Evolutionary conservation across 2,888 invertebrate genomes (phyloP), one percentile per base, ranked within the genome.

Genomic region (Agrenia bidenticulata): DNA sequence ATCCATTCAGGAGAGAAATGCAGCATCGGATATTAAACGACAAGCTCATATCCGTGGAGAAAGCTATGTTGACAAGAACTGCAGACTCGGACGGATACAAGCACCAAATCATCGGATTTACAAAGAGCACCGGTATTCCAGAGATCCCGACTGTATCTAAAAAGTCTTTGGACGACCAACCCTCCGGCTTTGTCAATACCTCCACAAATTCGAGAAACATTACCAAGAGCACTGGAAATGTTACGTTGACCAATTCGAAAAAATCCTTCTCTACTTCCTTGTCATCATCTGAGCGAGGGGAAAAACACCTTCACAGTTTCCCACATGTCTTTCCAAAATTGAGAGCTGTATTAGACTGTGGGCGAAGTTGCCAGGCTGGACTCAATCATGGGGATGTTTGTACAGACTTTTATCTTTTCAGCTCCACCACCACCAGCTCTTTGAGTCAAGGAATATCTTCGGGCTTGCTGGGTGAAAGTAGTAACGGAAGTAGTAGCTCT

Each of bases 1-100:
- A 39, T 45, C n/a, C 15, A 11, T 45, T 5, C 61, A 76, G 76
- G 61, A 68, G 72, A 56, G 72, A 73, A 55, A 64, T 76, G 49
- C 73, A 74, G 54, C 74, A 76, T 59, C 69, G 76, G 19, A 73
- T 76, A 32, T 61, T 76, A 42, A 76, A 76, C 50, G 76, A 76
- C 66, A 76, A 76, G 63, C 53, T 76, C 50, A 69, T 76, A 69
- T 69, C 70, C 9, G 65, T 76, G 55, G 76, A 76, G 63, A 70
- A 73, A 58, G 73, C 76, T 21, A 67, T 74, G 59, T 63, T 76
- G 21, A 63, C 74, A 9, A 53, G 73, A 9, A 71, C 61, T 41
- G 57, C 64, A 32, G 63, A 60, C 26, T 57, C 66, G 26, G 76
- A 76, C 51, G 72, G 71, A 7, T 76, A 72, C 58, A 73, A 73